Evolutionary conservation across 2,113 vertebrate genomes (phyloP).

Genomic region (Melanocharis versteri): DNA sequence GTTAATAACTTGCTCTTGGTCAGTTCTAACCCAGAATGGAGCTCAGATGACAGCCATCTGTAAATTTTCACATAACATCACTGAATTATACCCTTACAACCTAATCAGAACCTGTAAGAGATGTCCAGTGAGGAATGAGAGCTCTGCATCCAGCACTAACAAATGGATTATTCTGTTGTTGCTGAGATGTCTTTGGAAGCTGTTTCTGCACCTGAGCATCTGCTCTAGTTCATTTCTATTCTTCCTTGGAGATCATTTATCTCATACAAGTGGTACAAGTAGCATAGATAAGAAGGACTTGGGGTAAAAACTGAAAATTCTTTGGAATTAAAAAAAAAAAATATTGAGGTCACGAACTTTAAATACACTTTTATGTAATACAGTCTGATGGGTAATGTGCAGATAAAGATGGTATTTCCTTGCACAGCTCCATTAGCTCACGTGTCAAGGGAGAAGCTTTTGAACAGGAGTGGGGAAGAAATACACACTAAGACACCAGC

Average conservation of each 20-base stretch:
- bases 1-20: not conserved
- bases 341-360: not conserved
- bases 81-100: not conserved
- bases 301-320: not conserved
- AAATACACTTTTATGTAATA: not conserved
- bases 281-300: not conserved
- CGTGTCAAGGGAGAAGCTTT: conserved; percentile 11
- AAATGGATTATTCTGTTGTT: not conserved
- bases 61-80: not conserved
- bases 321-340: not conserved
- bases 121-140: not conserved
- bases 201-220: not conserved
- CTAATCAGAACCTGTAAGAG: not conserved
- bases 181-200: not conserved
- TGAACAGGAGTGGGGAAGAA: not conserved
- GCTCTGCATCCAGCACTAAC: not conserved
- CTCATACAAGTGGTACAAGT: not conserved
- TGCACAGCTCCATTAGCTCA: not conserved
- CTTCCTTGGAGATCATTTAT: not conserved
- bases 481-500: not conserved
- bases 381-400: not conserved
- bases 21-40: not conserved
- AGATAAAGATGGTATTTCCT: not conserved
- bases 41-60: not conserved
- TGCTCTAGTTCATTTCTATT: not conserved